A percentile compares a stretch with the other conserved stretches of the same genome.
Evolutionary conservation across 2,888 invertebrate species (phyloP).

Genomic region (Drosophila recens): DNA sequence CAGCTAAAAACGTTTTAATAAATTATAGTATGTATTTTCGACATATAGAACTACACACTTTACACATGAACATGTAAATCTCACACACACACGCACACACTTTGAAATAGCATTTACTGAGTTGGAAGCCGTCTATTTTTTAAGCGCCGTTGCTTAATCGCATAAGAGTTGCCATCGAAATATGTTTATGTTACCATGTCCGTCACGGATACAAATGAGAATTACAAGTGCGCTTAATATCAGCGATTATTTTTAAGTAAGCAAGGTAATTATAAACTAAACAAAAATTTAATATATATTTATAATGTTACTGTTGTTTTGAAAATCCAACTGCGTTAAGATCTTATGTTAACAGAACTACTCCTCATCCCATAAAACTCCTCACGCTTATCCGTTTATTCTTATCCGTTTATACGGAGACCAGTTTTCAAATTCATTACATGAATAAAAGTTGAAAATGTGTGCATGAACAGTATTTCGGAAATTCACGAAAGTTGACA

Average conservation of each 20-base stretch:
- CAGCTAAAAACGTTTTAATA: slow-evolving; percentile 63
- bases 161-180: slow-evolving; percentile 26
- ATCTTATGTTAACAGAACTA: background rate
- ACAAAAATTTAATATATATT: background rate
- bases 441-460: background rate
- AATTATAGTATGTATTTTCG: slow-evolving; percentile 67
- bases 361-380: background rate
- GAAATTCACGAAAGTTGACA: no score
- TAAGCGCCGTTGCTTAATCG: slow-evolving; percentile 40
- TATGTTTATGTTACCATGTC: background rate
- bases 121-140: slow-evolving; percentile 42
- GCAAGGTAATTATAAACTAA: background rate
- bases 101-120: slow-evolving; percentile 16
- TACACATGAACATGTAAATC: slow-evolving; percentile 56
- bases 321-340: background rate
- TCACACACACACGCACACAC: slow-evolving; percentile 40
- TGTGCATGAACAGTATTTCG: no score
- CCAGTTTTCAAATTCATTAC: background rate
- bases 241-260: background rate
- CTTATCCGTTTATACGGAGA: background rate
- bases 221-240: background rate
- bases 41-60: slow-evolving; percentile 68
- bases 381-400: background rate
- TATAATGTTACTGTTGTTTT: background rate
- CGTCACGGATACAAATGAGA: background rate